These are phyloP conservation scores for Periplaneta americana DNA, from an alignment of 1,140 invertebrate genomes.

Conservation along the genomic window DNA sequence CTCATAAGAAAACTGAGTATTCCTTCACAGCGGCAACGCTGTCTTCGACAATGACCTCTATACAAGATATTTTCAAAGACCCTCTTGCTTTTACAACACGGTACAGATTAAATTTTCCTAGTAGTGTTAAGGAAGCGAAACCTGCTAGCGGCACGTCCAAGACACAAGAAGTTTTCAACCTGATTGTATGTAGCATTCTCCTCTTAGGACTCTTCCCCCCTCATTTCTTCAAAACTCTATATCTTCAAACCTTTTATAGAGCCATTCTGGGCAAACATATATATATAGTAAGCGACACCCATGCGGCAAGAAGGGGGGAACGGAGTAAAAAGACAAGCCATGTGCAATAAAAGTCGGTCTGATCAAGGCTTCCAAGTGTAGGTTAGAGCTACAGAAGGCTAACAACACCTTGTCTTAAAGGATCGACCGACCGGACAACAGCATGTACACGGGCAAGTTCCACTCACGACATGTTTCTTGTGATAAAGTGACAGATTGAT, in stretches of 20 bases:
- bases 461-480: no score
- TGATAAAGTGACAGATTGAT: no score
- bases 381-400: not conserved
- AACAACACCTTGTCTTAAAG: not conserved
- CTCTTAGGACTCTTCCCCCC: not conserved
- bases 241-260: slow-evolving; percentile 3
- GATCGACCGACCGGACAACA: not conserved
- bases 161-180: not conserved
- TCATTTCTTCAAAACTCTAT: not conserved
- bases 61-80: not conserved
- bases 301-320: not conserved
- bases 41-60: not conserved
- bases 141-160: not conserved
- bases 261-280: not conserved
- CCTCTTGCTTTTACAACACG: not conserved
- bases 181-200: not conserved
- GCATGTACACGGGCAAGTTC: no score
- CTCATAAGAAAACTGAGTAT: not conserved
- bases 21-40: not conserved
- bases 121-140: not conserved
- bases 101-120: not conserved
- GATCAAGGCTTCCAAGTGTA: not conserved
- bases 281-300: not conserved
- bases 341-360: not conserved
- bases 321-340: not conserved